These are phyloP conservation scores for Laticauda colubrina DNA, from an alignment of 2,113 vertebrate genomes.

Conservation along the genomic window DNA sequence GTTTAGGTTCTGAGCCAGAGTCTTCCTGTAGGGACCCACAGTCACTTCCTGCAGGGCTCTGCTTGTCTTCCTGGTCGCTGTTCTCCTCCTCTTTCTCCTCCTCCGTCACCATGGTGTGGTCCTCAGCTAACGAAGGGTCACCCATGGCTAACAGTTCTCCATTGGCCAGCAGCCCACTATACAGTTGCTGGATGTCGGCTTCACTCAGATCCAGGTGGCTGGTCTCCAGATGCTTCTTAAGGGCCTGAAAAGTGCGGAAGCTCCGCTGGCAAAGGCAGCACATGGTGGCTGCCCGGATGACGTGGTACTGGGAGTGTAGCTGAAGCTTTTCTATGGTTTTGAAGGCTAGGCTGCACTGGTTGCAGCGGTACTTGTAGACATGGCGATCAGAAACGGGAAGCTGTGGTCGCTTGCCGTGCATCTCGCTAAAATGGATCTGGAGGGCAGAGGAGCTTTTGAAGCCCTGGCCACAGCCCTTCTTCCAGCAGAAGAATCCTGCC, in stretches of 20 bases:
- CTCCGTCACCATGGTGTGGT: conserved; percentile 89
- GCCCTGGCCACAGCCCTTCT: conserved; percentile 97
- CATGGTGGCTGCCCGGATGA: conserved; percentile 96
- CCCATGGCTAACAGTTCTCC: conserved; percentile 93
- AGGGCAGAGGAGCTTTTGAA: conserved; percentile 94
- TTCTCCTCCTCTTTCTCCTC: conserved; percentile 97
- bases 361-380: conserved; percentile 98
- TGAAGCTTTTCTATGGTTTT: conserved; percentile 97
- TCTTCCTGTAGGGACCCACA: conserved; percentile 93
- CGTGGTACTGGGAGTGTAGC: conserved; percentile 96
- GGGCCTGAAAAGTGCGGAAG: conserved; percentile 94
- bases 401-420: conserved; percentile 93
- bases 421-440: conserved; percentile 95
- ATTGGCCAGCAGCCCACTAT: conserved; percentile 91
- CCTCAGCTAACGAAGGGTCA: conserved; percentile 86
- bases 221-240: conserved; percentile 97
- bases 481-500: conserved; percentile 94
- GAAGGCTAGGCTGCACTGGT: conserved; percentile 97
- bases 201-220: conserved; percentile 96
- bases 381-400: conserved; percentile 95
- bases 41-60: conserved; percentile 94
- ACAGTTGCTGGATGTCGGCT: conserved; percentile 95
- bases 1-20: conserved; percentile 93
- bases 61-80: conserved; percentile 91
- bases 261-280: conserved; percentile 98